A percentile compares a stretch with the other conserved stretches of the same genome.
Evolutionary conservation across 2,888 invertebrate genomes (phyloP).

Genomic region (Drosophila neonasuta): DNA sequence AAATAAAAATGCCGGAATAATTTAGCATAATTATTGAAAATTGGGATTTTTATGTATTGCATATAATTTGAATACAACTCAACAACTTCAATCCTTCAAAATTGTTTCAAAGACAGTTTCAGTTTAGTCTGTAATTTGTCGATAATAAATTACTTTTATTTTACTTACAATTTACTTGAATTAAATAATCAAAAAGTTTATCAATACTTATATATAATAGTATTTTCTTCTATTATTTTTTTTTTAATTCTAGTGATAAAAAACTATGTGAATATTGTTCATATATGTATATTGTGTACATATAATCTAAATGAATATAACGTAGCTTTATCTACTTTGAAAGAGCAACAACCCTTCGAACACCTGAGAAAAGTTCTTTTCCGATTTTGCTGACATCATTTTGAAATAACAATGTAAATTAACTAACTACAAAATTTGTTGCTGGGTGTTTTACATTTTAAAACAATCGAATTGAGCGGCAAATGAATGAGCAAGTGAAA

Average conservation of each 20-base stretch:
- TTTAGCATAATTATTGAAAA: constrained; percentile 64
- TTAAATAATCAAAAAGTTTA: not conserved
- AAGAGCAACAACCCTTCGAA: too few species aligned
- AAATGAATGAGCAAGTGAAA: constrained; percentile 29
- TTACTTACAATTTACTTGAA: not conserved
- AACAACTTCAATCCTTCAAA: constrained; percentile 16
- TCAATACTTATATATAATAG: too few species aligned
- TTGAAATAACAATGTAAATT: constrained; percentile 61
- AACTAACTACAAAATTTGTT: constrained; percentile 51
- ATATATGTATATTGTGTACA: too few species aligned
- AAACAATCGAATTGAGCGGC: constrained; percentile 45
- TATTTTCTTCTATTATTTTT: too few species aligned
- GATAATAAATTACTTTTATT: not conserved
- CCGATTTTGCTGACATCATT: constrained; percentile 41
- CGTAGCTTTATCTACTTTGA: too few species aligned
- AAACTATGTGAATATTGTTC: too few species aligned
- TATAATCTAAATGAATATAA: too few species aligned
- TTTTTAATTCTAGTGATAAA: too few species aligned
- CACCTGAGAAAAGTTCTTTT: too few species aligned
- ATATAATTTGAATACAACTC: constrained; percentile 20
- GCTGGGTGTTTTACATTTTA: constrained; percentile 34
- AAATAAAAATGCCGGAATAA: constrained; percentile 45
- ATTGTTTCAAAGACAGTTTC: constrained; percentile 20
- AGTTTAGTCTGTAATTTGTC: not conserved
- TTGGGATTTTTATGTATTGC: constrained; percentile 49